Evolutionary conservation across 1,140 invertebrate species (phyloP), one percentile per base, ranked within the genome.

Genomic region (Orussus abietinus): DNA sequence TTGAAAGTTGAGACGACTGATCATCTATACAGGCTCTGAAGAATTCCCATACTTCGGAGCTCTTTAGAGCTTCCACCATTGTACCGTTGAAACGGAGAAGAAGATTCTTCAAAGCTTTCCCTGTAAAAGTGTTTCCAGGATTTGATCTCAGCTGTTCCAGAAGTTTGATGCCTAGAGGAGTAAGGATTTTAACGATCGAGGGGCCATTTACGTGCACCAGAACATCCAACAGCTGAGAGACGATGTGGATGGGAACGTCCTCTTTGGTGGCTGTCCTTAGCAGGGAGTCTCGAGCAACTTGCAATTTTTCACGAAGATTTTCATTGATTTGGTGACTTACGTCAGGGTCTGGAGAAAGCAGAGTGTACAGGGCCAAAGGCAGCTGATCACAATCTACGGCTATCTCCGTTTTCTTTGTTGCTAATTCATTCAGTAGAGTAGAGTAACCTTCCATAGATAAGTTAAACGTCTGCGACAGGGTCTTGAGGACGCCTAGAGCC

Each of bases 381-480:
- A 80, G 47, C 41, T 82, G 83, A 36, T 85, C 77, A 42, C 73
- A 59, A 51, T 86, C 84, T 29, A 84, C 53, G 19, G 71, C 33
- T 26, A 87, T 66, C 55, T 86, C 84, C 12, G 74, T 58, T 18
- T 47, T 51, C 17, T 53, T 49, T 5, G 45, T 20, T 0, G 40
- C 30, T 1, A 76, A 14, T 51, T 75, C 62, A 10, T 56, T 22
- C 3, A 76, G 13, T 0, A 76, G 35, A 31, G 44, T 20, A 10
- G 51, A 59, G 14, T 55, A 70, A 3, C 62, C 62, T 13, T 57
- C 47, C 3, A 38, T 37, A 0, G 38, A 43, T 0, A 61, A 15
- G 13, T 54, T 54, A n/a, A 64, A 59, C 1, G 49, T 62, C 4
- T 49, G 43, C 0, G 53, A 48, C 0, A 72, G 17, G 26, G 48